Evolutionary conservation across 2,797 vertebrate species (phyloP), one percentile per base, ranked within the genome.

Genomic region (Gorsachius magnificus): DNA sequence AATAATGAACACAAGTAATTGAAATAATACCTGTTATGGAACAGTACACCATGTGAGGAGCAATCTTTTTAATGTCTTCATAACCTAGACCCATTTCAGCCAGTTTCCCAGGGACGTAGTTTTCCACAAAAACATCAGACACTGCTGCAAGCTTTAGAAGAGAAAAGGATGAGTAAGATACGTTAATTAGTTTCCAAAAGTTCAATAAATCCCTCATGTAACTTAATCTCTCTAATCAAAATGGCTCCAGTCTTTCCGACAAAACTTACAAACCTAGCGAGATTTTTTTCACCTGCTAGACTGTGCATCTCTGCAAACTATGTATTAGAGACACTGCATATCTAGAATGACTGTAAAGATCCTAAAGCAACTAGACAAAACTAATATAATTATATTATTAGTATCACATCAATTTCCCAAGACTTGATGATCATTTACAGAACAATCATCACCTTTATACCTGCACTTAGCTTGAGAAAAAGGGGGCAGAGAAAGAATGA

Each of bases 61-160:
- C 99, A 64, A 97, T 83, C 93, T 96, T 90, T 29, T 96, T 98
- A 64, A 99, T 96, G 61, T 99, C 98, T 93, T 98, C 97, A 72
- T 98, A 99, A 25, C 99, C 99, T 46, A 99, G 97, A 54, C 99
- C 98, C 98, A 99, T 96, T 92, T 98, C 95, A 66, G 96, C 77
- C 35, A 99, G 98, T 69, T 99, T 99, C 22, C 99, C 99, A 43
- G 99, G 99, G 19, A 99, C 22, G 60, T 98, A 99, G 97, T 99
- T 99, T 95, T 99, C 99, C 85, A 99, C 97, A 93, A 99, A 97
- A 71, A 99, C 98, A 95, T 99, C 99, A 95, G 98, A 99, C 82
- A 97, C 97, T 90, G 92, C 97, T 95, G 99, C 98, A 75, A 99
- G 98, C 99, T 99, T 96, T 93, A 93, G 90, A 90, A 97, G 89